A percentile compares a stretch with the other conserved stretches of the same genome.
Evolutionary conservation across 2,113 vertebrate species (phyloP).

Genomic region (Theristicus caerulescens): DNA sequence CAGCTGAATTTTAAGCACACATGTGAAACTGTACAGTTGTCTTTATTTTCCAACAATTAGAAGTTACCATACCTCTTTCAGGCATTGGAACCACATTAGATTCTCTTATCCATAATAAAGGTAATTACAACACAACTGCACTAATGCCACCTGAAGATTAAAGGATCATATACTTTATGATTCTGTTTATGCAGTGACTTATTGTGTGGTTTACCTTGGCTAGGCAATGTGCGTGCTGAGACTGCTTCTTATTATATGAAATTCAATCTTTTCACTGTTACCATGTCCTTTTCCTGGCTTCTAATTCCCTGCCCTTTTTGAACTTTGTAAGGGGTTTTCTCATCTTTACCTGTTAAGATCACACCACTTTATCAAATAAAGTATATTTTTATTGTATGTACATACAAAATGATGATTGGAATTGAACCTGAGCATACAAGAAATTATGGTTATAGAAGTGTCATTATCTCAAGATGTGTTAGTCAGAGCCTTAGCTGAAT

Average conservation of each 20-base stretch:
- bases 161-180: neutral
- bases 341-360: neutral
- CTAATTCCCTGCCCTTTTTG: neutral
- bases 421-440: neutral
- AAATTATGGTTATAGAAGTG: neutral
- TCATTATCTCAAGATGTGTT: neutral
- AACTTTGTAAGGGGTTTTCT: neutral
- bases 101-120: neutral
- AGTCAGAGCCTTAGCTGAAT: neutral
- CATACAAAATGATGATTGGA: neutral
- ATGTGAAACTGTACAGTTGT: neutral
- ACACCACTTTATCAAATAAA: neutral
- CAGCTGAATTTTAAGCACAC: neutral
- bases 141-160: neutral
- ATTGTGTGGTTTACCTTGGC: conserved; percentile 22
- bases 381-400: neutral
- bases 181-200: conserved; percentile 24
- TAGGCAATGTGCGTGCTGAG: neutral
- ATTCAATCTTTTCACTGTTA: neutral
- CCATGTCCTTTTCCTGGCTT: neutral
- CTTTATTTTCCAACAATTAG: neutral
- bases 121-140: neutral
- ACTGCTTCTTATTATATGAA: neutral
- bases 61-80: neutral
- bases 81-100: neutral